Base-by-base conservation (phyloP, 2,797 vertebrate genomes). In the Macrochelys suwanniensis region DNA sequence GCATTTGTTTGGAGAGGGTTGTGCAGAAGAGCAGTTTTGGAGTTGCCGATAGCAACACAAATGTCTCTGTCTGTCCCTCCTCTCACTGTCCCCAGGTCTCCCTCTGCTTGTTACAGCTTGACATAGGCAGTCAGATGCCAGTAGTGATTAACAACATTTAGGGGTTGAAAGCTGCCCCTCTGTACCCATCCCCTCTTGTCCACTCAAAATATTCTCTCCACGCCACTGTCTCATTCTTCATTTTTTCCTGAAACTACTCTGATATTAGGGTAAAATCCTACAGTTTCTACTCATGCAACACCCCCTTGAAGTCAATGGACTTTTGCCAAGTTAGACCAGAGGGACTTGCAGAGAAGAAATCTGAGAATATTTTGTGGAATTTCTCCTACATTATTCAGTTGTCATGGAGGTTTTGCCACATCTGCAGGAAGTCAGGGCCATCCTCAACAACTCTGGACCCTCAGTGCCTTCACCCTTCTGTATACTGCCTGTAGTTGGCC, bases 301-400 rank as follows among this genome's bases (percentile, higher is more conserved):
- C n/a, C 94, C 68, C 80, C 83, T 79, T 87, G 2, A 61, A 81
- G 68, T 4, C 88, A 50, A 26, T 2, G 37, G 61, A 74, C 93
- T 97, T 88, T 87, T 53, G 8, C 81, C n/a, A 31, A 0, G 0
- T 51, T 59, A 77, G 84, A 85, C 65, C 42, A 91, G 74, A 74
- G 0, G 0, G 77, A 37, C n/a, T 37, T 54, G 11, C 50, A 77
- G 53, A 54, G 85, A 92, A 86, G 83, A 90, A 80, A 80, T 19
- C 85, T 11, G 76, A 80, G 42, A 94, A 53, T 2, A 37, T 84
- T 28, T n/a, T 89, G 87, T 87, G 83, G 56, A 90, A 85, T 95
- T 96, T 95, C 83, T 83, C 77, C 50, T 77, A 71, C 12, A 25
- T 82, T 88, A 65, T 77, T 94, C 17, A 82, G 42, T 33, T 9